A percentile compares a stretch with the other conserved stretches of the same genome.
These are phyloP conservation scores for Hippoglossus hippoglossus DNA, from an alignment of 2,797 vertebrate species.

Conservation along the genomic window DNA sequence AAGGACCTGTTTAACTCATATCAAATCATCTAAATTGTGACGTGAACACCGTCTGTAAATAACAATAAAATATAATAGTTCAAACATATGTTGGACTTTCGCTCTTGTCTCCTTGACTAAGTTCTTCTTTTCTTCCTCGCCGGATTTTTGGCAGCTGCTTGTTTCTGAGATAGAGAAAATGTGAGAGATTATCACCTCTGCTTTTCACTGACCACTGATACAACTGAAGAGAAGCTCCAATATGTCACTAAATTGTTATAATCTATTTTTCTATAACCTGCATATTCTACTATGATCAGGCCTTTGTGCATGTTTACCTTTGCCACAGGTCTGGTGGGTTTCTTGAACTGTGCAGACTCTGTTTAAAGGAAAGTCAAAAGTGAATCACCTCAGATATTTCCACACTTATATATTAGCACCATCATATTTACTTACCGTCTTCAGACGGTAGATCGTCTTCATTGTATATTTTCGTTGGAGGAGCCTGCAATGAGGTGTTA, in stretches of 20 bases:
- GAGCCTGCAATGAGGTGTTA: slow-evolving; percentile 52
- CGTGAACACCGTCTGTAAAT: slow-evolving; percentile 20
- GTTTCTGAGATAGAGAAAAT: slow-evolving; percentile 58
- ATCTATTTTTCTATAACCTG: neutral
- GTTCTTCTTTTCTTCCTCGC: slow-evolving; percentile 69
- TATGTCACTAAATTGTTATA: neutral
- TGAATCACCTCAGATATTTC: neutral
- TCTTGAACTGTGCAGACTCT: slow-evolving; percentile 87
- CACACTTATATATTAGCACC: neutral
- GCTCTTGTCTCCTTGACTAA: slow-evolving; percentile 19
- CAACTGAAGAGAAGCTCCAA: neutral
- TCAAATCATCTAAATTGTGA: slow-evolving; percentile 15
- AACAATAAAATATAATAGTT: neutral
- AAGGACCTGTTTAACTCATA: slow-evolving; percentile 6
- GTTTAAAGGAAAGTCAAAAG: slow-evolving; percentile 36
- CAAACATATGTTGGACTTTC: neutral
- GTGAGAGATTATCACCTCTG: neutral
- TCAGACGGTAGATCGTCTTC: slow-evolving; percentile 76
- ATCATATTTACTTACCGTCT: slow-evolving; percentile 68
- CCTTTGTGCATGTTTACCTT: slow-evolving; percentile 69
- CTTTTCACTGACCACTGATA: neutral
- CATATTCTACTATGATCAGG: neutral
- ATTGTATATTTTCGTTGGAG: slow-evolving; percentile 6
- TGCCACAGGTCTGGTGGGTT: slow-evolving; percentile 59
- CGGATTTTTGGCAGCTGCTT: slow-evolving; percentile 33